Conservation (phyloP, 2,113 vertebrate genomes). For the Neotoma lepida region DNA sequence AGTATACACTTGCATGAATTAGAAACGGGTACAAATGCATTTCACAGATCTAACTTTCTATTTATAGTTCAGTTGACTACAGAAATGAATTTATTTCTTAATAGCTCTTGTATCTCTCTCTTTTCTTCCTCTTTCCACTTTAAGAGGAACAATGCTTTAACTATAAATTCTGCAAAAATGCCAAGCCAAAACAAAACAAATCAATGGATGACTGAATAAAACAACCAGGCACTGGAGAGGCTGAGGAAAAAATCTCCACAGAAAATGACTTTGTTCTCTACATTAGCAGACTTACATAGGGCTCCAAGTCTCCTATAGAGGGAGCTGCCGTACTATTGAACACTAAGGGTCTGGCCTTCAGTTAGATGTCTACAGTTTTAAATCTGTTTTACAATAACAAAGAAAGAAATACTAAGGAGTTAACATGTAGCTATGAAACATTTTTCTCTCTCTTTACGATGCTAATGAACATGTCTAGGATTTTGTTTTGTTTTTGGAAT, state of each 20-base stretch:
- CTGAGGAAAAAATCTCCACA: background rate
- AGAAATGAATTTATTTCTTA: background rate
- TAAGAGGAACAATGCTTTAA: constrained; percentile 36
- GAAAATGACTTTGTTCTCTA: constrained; percentile 7
- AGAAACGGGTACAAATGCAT: background rate
- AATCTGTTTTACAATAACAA: constrained; percentile 61
- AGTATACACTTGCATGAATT: background rate
- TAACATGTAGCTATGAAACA: constrained; percentile 66
- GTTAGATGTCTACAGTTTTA: constrained; percentile 50
- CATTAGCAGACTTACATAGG: background rate
- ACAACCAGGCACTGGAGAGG: background rate
- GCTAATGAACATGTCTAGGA: constrained; percentile 46
- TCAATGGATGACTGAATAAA: constrained; percentile 22
- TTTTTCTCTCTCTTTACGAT: constrained; percentile 59
- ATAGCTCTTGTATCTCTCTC: background rate
- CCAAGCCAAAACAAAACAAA: background rate
- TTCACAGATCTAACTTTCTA: background rate
- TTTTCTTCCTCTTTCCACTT: background rate
- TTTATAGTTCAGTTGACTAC: constrained; percentile 11
- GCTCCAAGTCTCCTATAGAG: constrained; percentile 67
- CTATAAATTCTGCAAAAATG: background rate
- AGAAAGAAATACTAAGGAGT: constrained; percentile 68
- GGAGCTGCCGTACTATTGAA: constrained; percentile 64
- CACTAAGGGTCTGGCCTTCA: background rate
- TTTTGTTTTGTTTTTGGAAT: constrained; percentile 58